Percentiles rank a stretch among this genome's conserved stretches.
Conservation (phyloP, 2,113 vertebrate genomes). For the Cryptotis parvus region DNA sequence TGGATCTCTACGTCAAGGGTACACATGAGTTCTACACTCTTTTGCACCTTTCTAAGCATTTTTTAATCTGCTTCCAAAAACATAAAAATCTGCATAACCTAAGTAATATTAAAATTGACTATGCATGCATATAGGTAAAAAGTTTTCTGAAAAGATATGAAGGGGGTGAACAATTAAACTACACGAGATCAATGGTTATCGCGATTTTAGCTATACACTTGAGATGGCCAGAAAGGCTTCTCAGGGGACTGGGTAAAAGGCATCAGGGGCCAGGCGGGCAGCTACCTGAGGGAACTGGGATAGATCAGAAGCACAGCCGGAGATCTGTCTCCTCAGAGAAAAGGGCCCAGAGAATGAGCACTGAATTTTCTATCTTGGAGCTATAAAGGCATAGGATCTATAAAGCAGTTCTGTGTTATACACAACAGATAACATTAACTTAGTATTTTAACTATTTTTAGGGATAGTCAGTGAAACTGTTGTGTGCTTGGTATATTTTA, state of each 20-base stretch:
- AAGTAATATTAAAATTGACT: background rate
- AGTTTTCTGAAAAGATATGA: background rate
- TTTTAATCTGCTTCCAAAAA: too few relatives aligned
- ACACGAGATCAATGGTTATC: background rate
- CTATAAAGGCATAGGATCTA: background rate
- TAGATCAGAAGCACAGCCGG: background rate
- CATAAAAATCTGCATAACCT: background rate
- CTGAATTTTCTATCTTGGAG: background rate
- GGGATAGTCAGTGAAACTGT: background rate
- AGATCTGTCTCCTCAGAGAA: background rate
- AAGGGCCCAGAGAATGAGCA: background rate
- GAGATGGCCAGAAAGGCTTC: conserved; percentile 1
- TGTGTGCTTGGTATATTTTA: background rate
- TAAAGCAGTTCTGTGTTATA: background rate
- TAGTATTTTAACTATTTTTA: background rate
- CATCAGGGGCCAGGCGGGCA: fast-evolving
- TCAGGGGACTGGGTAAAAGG: background rate
- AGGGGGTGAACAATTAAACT: background rate
- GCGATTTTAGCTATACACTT: background rate
- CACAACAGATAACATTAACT: background rate
- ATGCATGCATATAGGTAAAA: background rate
- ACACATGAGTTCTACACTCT: background rate
- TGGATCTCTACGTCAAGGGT: background rate
- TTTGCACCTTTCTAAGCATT: too few relatives aligned
- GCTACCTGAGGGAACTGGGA: too few relatives aligned